Evolutionary conservation across 2,797 vertebrate species (phyloP), one percentile per base, ranked within the genome.

Genomic region (Petrocephalus sullivani): DNA sequence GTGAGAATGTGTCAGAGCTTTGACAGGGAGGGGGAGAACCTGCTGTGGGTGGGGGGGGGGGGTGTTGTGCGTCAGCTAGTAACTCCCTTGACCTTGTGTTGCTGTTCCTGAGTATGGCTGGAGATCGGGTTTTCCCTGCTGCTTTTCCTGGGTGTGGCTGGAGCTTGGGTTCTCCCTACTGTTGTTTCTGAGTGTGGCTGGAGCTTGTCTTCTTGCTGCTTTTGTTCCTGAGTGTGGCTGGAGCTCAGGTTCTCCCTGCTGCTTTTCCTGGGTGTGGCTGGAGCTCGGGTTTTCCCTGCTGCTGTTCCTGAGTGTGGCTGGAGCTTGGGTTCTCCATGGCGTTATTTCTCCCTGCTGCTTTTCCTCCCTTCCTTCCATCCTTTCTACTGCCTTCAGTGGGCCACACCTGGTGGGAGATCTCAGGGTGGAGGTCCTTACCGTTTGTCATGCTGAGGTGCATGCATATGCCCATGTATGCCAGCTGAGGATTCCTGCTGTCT

Each of bases 21-120:
- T n/a, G 61, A 56, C 60, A 58, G 61, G 51, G 78, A 67, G 71
- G 78, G 56, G 85, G 33, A 37, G 41, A 88, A 83, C 85, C 86
- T 90, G 89, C 85, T 89, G 88, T 88, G 89, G 89, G 83, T 78
- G 57, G n/a, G 71, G 28, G 67, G 1, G 19, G 46, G 1, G 78
- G 41, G 46, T 21, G 51, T 23, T 54, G 82, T 92, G 91, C 87
- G 37, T 92, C 91, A 90, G 83, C 88, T 86, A 87, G 90, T 91
- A 78, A 88, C 88, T 91, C 88, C 57, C 49, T 90, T 89, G 91
- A 92, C 91, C 91, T 90, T 92, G 90, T 93, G 85, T 60, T 89
- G 82, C 85, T 57, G 90, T 86, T 54, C 41, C 57, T 87, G 49
- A 89, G 88, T 37, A 28, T 87, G 91, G 90, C 90, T 88, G 85